Evolutionary conservation across 2,113 vertebrate genomes (phyloP).

Genomic region (Syngnathus scovelli): DNA sequence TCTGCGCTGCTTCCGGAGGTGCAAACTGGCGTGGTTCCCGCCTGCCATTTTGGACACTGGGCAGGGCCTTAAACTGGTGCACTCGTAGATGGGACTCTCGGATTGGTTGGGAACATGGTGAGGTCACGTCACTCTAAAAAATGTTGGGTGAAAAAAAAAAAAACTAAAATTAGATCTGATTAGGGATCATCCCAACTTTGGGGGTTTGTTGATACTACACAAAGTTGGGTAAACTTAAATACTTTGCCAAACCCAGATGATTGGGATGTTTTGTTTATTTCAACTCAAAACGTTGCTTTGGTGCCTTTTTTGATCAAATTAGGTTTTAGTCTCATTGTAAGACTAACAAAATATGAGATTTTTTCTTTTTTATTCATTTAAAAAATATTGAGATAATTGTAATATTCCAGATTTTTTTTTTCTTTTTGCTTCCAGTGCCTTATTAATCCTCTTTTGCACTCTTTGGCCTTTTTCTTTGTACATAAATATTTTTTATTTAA

Average conservation of each 20-base stretch:
- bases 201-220: not conserved
- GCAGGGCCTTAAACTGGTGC: conserved; percentile 93
- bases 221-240: not conserved
- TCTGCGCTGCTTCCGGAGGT: conserved; percentile 87
- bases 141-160: not conserved
- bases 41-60: conserved; percentile 91
- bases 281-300: too few relatives aligned
- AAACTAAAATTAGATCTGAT: too few relatives aligned
- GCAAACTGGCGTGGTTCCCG: conserved; percentile 95
- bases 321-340: not conserved
- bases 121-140: not conserved
- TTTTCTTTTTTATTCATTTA: not conserved
- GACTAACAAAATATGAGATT: not conserved
- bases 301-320: too few relatives aligned
- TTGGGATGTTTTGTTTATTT: too few relatives aligned
- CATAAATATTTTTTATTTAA: not conserved
- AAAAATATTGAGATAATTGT: not conserved
- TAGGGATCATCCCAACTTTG: too few relatives aligned
- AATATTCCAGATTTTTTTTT: not conserved
- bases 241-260: too few relatives aligned
- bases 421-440: not conserved
- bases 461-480: not conserved
- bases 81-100: conserved; percentile 70
- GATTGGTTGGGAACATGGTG: not conserved
- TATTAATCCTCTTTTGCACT: not conserved